Base-by-base conservation (phyloP, 2,797 vertebrate species). In the Phrynocephalus guinanensis region DNA sequence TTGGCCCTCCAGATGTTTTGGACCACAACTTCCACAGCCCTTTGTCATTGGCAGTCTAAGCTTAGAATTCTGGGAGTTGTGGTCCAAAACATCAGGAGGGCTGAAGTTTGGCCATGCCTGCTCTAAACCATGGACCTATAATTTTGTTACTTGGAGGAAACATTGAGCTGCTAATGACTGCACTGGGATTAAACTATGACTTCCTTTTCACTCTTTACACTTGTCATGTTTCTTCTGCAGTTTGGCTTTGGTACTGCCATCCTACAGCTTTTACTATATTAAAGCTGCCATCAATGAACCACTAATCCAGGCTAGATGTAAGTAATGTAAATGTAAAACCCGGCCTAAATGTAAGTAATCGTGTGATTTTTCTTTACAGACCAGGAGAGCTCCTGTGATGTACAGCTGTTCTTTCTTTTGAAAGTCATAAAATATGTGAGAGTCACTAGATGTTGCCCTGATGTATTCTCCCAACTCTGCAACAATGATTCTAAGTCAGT, bases 181-280 rank as follows among this genome's bases (percentile, higher is more conserved):
- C 16, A 72, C 50, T 87, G 82, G 92, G 88, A 26, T 89, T 52
- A 28, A 88, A 80, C 88, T 68, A 84, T 94, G 83, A 86, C 79
- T 84, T 89, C 93, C 90, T 91, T 92, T 91, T 56, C 93, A 80
- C 94, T 92, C 50, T 90, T 96, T 96, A 93, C 94, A 89, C 89
- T 93, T 93, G 2, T 95, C 89, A 95, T 83, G 83, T 96, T 95
- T 97, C 85, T 96, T 22, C 95, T 96, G 79, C 96, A 99, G 99
- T 96, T 97, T 99, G 97, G 99, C 99, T 88, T 96, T 99, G 92
- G 99, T 97, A 92, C 97, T 99, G 93, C 99, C 99, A 75, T 98
- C 98, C 93, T 99, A 99, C 97, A 99, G 98, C 93, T 98, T 98
- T 96, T 98, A 99, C 96, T 99, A 99, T 96, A 98, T 99, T 96